Percentiles rank a stretch among this genome's conserved stretches.
Conservation (phyloP, 2,797 vertebrate species). For the Mico argentatus region DNA sequence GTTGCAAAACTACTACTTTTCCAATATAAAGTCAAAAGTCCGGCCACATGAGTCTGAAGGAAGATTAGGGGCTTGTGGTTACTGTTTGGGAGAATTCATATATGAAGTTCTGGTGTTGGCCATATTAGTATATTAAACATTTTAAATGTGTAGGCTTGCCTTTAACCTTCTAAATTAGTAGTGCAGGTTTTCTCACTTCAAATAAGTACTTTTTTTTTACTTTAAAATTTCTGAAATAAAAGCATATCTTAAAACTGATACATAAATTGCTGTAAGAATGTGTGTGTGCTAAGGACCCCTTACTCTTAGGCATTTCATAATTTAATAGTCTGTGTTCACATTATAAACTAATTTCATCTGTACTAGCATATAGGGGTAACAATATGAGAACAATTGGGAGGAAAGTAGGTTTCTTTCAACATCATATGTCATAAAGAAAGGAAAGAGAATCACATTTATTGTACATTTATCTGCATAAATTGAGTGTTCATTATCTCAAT, state of each 20-base stretch:
- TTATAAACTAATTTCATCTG: slow-evolving; percentile 17
- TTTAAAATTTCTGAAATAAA: slow-evolving; percentile 50
- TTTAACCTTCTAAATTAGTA: background rate
- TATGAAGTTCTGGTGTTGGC: background rate
- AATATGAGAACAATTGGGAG: background rate
- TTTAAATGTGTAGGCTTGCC: background rate
- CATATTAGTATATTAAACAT: background rate
- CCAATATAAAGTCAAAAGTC: slow-evolving; percentile 18
- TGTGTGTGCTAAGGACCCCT: background rate
- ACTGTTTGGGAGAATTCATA: slow-evolving; percentile 17
- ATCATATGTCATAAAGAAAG: background rate
- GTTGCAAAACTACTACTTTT: slow-evolving; percentile 36
- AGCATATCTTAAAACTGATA: slow-evolving; percentile 1
- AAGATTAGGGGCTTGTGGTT: background rate
- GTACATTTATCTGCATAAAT: background rate
- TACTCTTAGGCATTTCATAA: slow-evolving; percentile 48
- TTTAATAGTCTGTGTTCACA: background rate
- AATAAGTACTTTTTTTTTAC: slow-evolving; percentile 7
- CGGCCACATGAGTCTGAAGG: background rate
- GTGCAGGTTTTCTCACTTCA: slow-evolving; percentile 37
- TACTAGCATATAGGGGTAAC: slow-evolving; percentile 14
- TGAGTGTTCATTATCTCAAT: slow-evolving; percentile 33
- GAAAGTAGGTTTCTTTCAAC: background rate
- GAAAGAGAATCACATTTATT: slow-evolving; percentile 34
- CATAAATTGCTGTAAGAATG: background rate